These are phyloP conservation scores for Rostratula benghalensis DNA, from an alignment of 2,113 vertebrate species.

Conservation along the genomic window DNA sequence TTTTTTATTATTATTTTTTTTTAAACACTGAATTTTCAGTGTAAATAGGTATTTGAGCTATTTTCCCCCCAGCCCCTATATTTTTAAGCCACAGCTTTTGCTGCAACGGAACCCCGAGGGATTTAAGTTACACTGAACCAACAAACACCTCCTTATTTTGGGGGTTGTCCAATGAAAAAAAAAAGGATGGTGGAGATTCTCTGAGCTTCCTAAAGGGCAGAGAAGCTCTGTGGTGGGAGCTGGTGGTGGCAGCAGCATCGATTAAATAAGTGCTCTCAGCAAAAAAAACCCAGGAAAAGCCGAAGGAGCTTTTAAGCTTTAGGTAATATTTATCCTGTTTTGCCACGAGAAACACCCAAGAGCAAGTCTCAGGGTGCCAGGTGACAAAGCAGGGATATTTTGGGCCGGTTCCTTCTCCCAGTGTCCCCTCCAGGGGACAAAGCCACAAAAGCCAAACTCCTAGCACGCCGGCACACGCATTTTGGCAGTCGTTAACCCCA, in stretches of 20 bases:
- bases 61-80: background rate
- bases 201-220: background rate
- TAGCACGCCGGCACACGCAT: no score
- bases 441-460: background rate
- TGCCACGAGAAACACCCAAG: background rate
- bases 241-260: background rate
- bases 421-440: background rate
- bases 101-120: background rate
- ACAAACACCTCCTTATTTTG: background rate
- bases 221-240: background rate
- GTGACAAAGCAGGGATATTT: fast-evolving
- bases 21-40: no score
- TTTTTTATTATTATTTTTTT: no score
- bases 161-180: background rate
- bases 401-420: background rate
- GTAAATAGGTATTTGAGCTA: no score
- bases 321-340: background rate
- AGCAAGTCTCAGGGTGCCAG: background rate
- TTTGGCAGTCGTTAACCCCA: background rate
- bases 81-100: background rate
- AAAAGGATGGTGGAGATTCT: background rate
- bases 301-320: background rate
- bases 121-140: background rate
- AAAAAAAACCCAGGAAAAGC: background rate
- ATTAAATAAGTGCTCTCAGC: background rate